Evolutionary conservation across 1,140 invertebrate genomes (phyloP).

Genomic region (Bombus vancouverensis): DNA sequence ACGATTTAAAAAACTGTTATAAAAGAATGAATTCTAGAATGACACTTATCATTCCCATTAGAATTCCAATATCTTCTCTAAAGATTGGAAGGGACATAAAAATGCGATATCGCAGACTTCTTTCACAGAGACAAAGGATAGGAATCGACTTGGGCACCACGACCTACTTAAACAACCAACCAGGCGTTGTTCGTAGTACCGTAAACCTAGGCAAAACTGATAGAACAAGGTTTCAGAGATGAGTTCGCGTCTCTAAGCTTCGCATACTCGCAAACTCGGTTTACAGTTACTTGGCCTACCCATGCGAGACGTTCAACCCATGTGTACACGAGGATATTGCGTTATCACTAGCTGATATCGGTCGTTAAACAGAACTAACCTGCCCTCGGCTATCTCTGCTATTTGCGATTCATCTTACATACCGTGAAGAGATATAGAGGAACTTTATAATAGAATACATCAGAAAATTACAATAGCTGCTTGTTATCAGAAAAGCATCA

Average conservation of each 20-base stretch:
- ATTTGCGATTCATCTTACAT: no score
- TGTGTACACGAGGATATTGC: constrained; percentile 17
- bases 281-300: constrained; percentile 69
- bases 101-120: not conserved
- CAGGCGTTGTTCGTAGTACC: constrained; percentile 51
- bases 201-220: constrained; percentile 65
- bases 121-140: not conserved
- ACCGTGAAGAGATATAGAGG: not conserved
- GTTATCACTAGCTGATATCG: constrained; percentile 37
- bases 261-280: constrained; percentile 36
- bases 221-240: constrained; percentile 64
- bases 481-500: not conserved
- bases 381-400: not conserved
- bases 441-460: no score
- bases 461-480: no score
- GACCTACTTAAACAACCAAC: constrained; percentile 48
- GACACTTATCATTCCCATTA: not conserved
- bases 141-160: not conserved
- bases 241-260: constrained; percentile 34
- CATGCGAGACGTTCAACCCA: constrained; percentile 42
- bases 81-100: not conserved
- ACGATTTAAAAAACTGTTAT: no score
- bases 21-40: not conserved
- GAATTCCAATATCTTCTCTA: not conserved
- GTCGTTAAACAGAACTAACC: constrained; percentile 25